These are phyloP conservation scores for Mya arenaria DNA, from an alignment of 1,140 invertebrate species.

Conservation along the genomic window DNA sequence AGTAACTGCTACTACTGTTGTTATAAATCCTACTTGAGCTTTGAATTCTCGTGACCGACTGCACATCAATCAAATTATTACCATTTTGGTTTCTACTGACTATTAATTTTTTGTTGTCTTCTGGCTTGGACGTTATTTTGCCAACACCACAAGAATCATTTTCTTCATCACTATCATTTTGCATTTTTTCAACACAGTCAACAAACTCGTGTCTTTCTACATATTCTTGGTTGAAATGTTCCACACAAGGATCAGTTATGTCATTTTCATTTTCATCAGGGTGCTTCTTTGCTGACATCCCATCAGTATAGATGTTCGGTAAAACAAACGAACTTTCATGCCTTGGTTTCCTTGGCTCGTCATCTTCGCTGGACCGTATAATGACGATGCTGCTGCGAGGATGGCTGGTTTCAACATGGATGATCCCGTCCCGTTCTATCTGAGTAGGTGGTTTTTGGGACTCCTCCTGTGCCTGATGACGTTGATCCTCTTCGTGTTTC, in stretches of 20 bases:
- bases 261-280: not conserved
- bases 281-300: no score
- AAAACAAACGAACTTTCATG: conserved; percentile 37
- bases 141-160: not conserved
- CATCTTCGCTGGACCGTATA: conserved; percentile 59
- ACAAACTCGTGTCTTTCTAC: not conserved
- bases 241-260: not conserved
- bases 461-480: conserved; percentile 12
- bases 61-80: no score
- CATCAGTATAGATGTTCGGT: no score
- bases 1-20: not conserved
- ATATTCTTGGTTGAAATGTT: not conserved
- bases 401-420: conserved; percentile 47
- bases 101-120: not conserved
- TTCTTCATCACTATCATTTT: not conserved
- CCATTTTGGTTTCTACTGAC: no score
- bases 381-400: conserved; percentile 62
- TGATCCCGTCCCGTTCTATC: conserved; percentile 34
- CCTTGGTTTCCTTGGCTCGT: conserved; percentile 55
- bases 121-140: not conserved
- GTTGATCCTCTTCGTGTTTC: conserved; percentile 24
- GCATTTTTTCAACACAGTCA: not conserved
- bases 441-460: conserved; percentile 8
- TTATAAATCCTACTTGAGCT: no score
- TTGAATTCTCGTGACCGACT: no score